phyloP scores from a whole-genome alignment of 2,888 invertebrate genomes.

The Himalopsyche tibetana region DNA sequence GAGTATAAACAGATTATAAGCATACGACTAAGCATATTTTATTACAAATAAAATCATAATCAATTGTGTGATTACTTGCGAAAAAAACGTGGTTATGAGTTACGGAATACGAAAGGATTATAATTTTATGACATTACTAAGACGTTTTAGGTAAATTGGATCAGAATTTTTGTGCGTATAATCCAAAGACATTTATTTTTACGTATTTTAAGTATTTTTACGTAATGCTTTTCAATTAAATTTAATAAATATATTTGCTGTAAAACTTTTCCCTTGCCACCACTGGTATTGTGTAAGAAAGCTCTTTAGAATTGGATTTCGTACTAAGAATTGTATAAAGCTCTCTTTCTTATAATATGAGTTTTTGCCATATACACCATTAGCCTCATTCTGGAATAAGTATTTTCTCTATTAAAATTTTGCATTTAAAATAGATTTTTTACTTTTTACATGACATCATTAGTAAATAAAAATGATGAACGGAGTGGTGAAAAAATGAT shows the following conservation, averaged over 20 bases:
- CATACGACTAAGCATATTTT: too few relatives aligned
- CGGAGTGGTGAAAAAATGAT: background rate
- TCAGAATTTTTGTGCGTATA: too few relatives aligned
- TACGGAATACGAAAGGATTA: too few relatives aligned
- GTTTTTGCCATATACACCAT: slow-evolving; percentile 44
- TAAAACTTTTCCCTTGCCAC: background rate
- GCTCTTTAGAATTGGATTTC: slow-evolving; percentile 56
- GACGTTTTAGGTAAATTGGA: too few relatives aligned
- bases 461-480: background rate
- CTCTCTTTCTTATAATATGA: slow-evolving; percentile 42
- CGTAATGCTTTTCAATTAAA: too few relatives aligned
- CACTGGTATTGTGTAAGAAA: slow-evolving; percentile 51
- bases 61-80: too few relatives aligned
- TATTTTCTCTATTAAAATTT: slow-evolving; percentile 37
- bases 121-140: too few relatives aligned
- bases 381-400: slow-evolving; percentile 32
- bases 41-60: too few relatives aligned
- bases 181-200: too few relatives aligned
- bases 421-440: slow-evolving; percentile 11
- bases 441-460: background rate
- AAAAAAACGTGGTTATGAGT: too few relatives aligned
- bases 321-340: slow-evolving; percentile 53
- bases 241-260: background rate
- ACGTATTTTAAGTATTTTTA: too few relatives aligned
- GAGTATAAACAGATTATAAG: too few relatives aligned